Evolutionary conservation across 1,140 invertebrate species (phyloP).

Genomic region (Vanessa tameamea): DNA sequence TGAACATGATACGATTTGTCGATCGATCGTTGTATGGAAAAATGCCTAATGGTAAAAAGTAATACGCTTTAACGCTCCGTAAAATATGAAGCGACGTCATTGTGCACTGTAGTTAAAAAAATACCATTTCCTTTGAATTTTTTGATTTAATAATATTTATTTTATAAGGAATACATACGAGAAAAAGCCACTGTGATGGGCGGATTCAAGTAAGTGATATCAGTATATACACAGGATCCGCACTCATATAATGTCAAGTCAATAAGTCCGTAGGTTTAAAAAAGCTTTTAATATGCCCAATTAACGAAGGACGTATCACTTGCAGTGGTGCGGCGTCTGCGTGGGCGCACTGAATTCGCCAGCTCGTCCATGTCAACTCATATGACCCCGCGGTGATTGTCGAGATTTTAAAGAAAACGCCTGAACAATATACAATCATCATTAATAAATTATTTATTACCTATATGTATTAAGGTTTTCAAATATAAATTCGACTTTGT

Average conservation of each 20-base stretch:
- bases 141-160: no score
- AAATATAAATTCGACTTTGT: no score
- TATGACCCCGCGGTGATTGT: background rate
- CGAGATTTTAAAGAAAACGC: background rate
- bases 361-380: constrained; percentile 14
- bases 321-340: constrained; percentile 1
- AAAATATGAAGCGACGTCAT: background rate
- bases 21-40: background rate
- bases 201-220: no score
- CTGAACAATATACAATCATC: background rate
- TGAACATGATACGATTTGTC: background rate
- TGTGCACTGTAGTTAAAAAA: background rate
- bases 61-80: background rate
- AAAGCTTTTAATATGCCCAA: background rate
- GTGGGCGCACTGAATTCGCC: constrained; percentile 12
- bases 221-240: no score
- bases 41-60: background rate
- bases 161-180: no score
- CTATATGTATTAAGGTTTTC: no score
- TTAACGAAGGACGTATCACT: constrained; percentile 16
- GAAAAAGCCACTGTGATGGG: no score
- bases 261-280: background rate
- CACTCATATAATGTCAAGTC: no score
- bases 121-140: no score
- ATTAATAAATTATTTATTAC: no score